Conservation (phyloP, 2,113 vertebrate species). For the Cercopithecus mona region DNA sequence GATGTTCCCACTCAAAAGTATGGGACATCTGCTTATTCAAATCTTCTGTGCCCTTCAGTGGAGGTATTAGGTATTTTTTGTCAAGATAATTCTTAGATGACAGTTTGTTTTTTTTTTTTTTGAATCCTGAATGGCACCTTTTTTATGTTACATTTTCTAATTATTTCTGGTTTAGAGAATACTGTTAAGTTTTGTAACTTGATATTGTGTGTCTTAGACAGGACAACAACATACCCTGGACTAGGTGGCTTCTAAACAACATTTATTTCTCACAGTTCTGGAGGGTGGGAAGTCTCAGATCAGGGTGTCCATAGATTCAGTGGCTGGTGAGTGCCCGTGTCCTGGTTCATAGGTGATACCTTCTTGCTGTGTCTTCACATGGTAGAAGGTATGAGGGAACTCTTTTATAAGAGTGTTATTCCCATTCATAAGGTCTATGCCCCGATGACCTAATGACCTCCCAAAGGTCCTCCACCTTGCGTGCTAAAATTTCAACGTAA, state of each 20-base stretch:
- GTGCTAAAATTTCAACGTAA: not conserved
- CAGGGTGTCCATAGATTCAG: not conserved
- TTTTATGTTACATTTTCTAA: not conserved
- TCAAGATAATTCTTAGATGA: slow-evolving; percentile 18
- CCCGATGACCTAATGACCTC: not conserved
- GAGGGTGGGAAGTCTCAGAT: not conserved
- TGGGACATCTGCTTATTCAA: not conserved
- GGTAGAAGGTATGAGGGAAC: not conserved
- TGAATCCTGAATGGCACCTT: not conserved
- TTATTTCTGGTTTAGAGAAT: slow-evolving; percentile 7
- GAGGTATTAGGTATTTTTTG: not conserved
- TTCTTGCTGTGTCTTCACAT: not conserved
- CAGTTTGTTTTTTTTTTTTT: slow-evolving; percentile 4
- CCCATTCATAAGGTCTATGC: not conserved
- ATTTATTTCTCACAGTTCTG: not conserved
- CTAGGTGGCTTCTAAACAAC: not conserved
- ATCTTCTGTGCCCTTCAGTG: not conserved
- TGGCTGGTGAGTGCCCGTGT: not conserved
- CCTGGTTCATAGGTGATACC: not conserved
- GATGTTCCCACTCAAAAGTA: not conserved
- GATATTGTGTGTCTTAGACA: not conserved
- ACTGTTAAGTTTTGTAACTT: not conserved
- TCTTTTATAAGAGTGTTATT: not conserved
- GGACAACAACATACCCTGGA: not conserved
- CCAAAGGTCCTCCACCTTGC: not conserved